Evolutionary conservation across 2,888 invertebrate species (phyloP).

Genomic region (Pogonocherus hispidulus): DNA sequence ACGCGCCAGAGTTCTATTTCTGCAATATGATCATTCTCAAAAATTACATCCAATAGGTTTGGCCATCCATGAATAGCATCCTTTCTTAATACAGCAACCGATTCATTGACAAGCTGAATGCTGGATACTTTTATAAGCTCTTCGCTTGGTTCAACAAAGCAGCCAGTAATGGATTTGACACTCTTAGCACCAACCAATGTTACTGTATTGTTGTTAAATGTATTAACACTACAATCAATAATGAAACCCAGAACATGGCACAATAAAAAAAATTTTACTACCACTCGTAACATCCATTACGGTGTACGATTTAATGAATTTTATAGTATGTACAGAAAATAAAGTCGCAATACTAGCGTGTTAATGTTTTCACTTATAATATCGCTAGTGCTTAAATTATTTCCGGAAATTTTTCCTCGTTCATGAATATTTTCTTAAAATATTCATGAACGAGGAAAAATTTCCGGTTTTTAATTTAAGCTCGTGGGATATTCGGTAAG

Average conservation of each 20-base stretch:
- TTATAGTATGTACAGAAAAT: too few species aligned
- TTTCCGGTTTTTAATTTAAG: too few species aligned
- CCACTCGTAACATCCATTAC: constrained; percentile 17
- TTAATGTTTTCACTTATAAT: too few species aligned
- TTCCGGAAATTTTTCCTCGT: too few species aligned
- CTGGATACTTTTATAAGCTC: constrained; percentile 58
- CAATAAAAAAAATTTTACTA: neutral
- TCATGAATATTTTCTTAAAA: too few species aligned
- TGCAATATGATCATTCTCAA: constrained; percentile 52
- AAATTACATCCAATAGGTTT: constrained; percentile 56
- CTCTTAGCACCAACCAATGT: constrained; percentile 60
- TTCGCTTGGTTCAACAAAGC: constrained; percentile 58
- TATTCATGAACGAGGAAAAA: too few species aligned
- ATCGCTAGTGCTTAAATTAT: too few species aligned
- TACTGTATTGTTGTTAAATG: constrained; percentile 58
- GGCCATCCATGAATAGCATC: constrained; percentile 59
- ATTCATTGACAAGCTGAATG: constrained; percentile 61
- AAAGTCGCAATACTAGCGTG: too few species aligned
- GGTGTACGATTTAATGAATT: too few species aligned
- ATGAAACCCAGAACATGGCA: neutral
- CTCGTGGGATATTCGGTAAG: too few species aligned
- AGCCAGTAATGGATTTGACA: constrained; percentile 58
- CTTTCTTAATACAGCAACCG: constrained; percentile 57
- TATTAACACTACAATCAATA: constrained; percentile 50
- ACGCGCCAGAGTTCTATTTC: constrained; percentile 57